These are phyloP conservation scores for Neelides folsomi DNA, from an alignment of 2,888 invertebrate genomes.

Conservation along the genomic window DNA sequence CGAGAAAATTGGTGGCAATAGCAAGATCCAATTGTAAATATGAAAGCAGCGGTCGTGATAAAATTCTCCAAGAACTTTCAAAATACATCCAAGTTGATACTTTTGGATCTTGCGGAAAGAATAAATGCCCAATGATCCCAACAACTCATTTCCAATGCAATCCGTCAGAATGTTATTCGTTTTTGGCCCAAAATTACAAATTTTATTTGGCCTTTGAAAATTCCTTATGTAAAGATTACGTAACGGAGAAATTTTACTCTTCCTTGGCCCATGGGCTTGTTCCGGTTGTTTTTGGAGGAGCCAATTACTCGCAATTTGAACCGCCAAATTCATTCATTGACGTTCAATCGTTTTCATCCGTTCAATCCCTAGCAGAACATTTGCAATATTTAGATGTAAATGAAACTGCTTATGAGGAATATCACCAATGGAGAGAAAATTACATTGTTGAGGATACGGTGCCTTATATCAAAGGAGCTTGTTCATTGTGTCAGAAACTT, in stretches of 20 bases:
- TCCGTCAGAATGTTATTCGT: not conserved
- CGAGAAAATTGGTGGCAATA: no score
- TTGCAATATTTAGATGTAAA: conserved; percentile 1
- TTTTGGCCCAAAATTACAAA: conserved; percentile 3
- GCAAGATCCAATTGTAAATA: no score
- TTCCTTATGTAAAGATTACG: conserved; percentile 4
- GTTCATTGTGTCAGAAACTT: no score
- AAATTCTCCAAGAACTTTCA: no score
- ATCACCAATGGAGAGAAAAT: conserved; percentile 4
- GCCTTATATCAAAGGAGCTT: no score
- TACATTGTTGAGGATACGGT: not conserved
- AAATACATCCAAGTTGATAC: not conserved
- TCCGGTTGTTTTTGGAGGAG: conserved; percentile 3
- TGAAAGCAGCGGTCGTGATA: no score
- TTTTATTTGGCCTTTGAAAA: conserved; percentile 8
- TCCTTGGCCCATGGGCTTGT: not conserved
- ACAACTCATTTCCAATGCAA: no score
- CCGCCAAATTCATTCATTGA: conserved; percentile 7
- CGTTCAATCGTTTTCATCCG: not conserved
- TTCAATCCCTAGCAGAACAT: not conserved
- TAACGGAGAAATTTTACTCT: conserved; percentile 6
- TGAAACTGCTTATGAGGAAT: conserved; percentile 1
- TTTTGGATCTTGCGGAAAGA: not conserved
- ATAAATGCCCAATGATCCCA: not conserved
- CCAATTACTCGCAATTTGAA: not conserved